A percentile compares a stretch with the other conserved stretches of the same genome.
These are phyloP conservation scores for Orchesella cincta DNA, from an alignment of 1,140 invertebrate species.

Conservation along the genomic window DNA sequence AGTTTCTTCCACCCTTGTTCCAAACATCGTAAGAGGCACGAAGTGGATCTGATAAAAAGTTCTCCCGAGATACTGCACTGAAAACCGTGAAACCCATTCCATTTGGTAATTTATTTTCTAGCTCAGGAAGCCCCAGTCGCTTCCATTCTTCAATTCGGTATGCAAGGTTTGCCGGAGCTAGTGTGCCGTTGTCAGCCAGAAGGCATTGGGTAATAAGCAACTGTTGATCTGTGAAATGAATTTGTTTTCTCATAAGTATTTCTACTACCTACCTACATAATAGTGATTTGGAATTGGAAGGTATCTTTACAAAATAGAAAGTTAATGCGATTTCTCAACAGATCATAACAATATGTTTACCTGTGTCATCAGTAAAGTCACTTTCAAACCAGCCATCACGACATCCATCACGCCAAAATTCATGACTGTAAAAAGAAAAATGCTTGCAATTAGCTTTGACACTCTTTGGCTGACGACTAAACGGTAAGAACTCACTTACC, in stretches of 20 bases:
- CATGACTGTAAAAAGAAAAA: constrained; percentile 2
- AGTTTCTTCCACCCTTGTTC: constrained; percentile 25
- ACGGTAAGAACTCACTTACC: constrained; percentile 18
- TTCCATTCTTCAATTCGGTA: constrained; percentile 39
- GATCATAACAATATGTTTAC: constrained; percentile 6
- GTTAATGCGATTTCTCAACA: no score
- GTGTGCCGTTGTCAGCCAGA: constrained; percentile 25
- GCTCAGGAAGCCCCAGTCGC: constrained; percentile 37
- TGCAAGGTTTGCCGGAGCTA: constrained; percentile 36
- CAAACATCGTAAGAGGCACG: constrained; percentile 34
- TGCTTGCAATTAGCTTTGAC: background rate
- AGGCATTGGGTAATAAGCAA: constrained; percentile 38
- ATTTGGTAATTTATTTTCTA: constrained; percentile 31
- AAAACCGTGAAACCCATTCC: constrained; percentile 44
- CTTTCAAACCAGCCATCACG: constrained; percentile 39
- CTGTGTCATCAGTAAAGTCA: constrained; percentile 45
- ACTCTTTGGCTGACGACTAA: no score
- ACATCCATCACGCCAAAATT: constrained; percentile 38
- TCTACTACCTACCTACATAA: no score
- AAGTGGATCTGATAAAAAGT: constrained; percentile 32
- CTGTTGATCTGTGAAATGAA: constrained; percentile 30
- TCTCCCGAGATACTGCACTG: constrained; percentile 8
- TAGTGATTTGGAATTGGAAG: no score
- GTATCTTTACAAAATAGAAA: no score
- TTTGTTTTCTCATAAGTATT: background rate